Percentiles rank a stretch among this genome's conserved stretches.
Evolutionary conservation across 1,140 invertebrate species (phyloP).

Genomic region (Megathymus violae): DNA sequence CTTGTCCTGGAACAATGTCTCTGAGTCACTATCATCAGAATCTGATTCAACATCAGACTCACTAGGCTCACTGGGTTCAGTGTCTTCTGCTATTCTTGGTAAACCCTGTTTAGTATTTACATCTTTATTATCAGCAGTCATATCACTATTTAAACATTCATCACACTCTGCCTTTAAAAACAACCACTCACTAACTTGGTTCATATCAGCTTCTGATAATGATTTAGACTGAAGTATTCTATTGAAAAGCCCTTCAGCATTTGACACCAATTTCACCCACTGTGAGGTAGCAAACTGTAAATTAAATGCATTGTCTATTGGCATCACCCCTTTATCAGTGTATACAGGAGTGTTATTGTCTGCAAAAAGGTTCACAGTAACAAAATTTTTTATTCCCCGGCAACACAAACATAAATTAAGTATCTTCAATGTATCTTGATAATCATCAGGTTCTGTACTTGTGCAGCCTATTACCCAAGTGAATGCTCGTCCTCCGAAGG

Average conservation of each 20-base stretch:
- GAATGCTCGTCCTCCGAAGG: conserved; percentile 88
- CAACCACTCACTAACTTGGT: conserved; percentile 93
- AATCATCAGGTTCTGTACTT: conserved; percentile 85
- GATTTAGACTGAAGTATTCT: conserved; percentile 86
- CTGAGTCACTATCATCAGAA: conserved; percentile 85
- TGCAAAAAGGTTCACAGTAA: conserved; percentile 87
- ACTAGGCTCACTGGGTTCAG: conserved; percentile 83
- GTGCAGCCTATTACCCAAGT: conserved; percentile 87
- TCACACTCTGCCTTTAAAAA: conserved; percentile 93
- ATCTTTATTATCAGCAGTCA: conserved; percentile 83
- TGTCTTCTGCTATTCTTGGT: conserved; percentile 82
- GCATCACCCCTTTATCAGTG: conserved; percentile 76
- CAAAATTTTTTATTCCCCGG: conserved; percentile 86
- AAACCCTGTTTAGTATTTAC: conserved; percentile 76
- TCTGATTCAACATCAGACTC: conserved; percentile 87
- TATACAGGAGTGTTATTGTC: conserved; percentile 85
- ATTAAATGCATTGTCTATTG: conserved; percentile 84
- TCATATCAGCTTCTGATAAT: conserved; percentile 87
- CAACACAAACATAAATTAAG: conserved; percentile 86
- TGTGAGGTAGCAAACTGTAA: conserved; percentile 92
- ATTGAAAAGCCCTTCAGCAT: conserved; percentile 92
- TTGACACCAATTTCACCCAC: conserved; percentile 91
- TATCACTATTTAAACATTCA: conserved; percentile 89
- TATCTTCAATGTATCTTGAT: conserved; percentile 86
- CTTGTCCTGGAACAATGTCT: conserved; percentile 87